A percentile compares a stretch with the other conserved stretches of the same genome.
phyloP scores from a whole-genome alignment of 2,888 invertebrate species.

The Eucriotettix oculatus region DNA sequence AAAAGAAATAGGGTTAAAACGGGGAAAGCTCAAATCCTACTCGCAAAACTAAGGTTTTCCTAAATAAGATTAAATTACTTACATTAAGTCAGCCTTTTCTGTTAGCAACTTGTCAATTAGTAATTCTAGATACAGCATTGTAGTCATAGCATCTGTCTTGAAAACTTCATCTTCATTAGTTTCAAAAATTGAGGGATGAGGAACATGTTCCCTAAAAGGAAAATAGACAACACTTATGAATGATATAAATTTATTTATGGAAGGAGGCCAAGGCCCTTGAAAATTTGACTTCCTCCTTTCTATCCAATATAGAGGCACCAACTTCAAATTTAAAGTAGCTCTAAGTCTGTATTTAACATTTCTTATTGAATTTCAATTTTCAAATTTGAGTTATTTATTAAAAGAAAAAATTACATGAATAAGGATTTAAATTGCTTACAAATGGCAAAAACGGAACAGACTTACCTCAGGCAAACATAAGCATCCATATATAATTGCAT shows the following conservation, averaged over 20 bases:
- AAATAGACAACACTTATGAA: neutral
- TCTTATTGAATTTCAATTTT: too few species aligned
- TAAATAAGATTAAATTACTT: too few species aligned
- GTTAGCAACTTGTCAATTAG: slow-evolving; percentile 21
- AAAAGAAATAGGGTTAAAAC: too few species aligned
- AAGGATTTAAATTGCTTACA: neutral
- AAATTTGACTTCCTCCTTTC: too few species aligned
- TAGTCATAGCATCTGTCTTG: slow-evolving; percentile 29
- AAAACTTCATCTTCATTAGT: slow-evolving; percentile 17
- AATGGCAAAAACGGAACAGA: neutral
- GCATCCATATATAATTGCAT: slow-evolving; percentile 39
- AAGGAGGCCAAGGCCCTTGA: too few species aligned
- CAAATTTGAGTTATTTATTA: too few species aligned
- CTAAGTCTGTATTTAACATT: too few species aligned
- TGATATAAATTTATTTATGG: neutral
- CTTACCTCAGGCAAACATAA: slow-evolving; percentile 35
- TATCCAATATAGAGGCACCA: too few species aligned
- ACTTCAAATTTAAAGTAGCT: too few species aligned
- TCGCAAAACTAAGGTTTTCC: too few species aligned
- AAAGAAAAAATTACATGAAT: too few species aligned
- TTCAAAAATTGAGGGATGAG: slow-evolving; percentile 29
- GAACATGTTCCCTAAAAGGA: slow-evolving; percentile 30
- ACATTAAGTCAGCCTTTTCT: neutral
- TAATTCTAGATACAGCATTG: slow-evolving; percentile 36
- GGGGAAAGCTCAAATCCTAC: too few species aligned